Percentiles rank a stretch among this genome's conserved stretches.
phyloP scores from a whole-genome alignment of 37 sponge, comb jelly and placozoan species.

The Oopsacas minuta region DNA sequence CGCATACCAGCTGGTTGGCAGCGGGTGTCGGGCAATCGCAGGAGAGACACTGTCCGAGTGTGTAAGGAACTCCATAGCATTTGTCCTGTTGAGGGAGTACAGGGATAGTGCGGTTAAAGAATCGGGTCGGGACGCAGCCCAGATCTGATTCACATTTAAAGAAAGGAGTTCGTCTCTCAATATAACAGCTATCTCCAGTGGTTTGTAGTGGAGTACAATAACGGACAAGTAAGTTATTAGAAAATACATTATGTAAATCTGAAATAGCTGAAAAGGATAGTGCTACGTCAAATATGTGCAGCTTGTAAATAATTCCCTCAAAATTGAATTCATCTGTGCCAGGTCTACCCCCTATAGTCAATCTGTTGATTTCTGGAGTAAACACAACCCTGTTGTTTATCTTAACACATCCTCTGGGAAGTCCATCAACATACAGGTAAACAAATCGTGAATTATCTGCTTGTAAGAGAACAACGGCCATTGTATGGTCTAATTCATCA shows the following conservation, averaged over 20 bases:
- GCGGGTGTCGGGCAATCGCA: not conserved
- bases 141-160: conserved; percentile 2
- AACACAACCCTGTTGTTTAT: conserved; percentile 7
- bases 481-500: not conserved
- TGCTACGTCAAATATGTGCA: not conserved
- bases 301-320: conserved; percentile 4
- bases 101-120: not conserved
- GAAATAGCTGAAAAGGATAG: not conserved
- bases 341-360: not conserved
- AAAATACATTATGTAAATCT: not conserved
- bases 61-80: not conserved
- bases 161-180: not conserved
- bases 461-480: not conserved
- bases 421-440: not conserved
- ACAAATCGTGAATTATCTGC: conserved; percentile 1
- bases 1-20: not conserved
- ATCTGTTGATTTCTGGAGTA: not conserved
- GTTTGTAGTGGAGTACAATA: not conserved
- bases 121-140: not conserved
- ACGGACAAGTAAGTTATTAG: not conserved
- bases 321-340: not conserved
- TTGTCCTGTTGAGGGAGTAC: not conserved
- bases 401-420: not conserved
- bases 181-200: not conserved
- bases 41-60: not conserved